Percentiles rank a stretch among this genome's conserved stretches.
These are phyloP conservation scores for Orthosia gracilis DNA, from an alignment of 2,888 invertebrate genomes.

Conservation along the genomic window DNA sequence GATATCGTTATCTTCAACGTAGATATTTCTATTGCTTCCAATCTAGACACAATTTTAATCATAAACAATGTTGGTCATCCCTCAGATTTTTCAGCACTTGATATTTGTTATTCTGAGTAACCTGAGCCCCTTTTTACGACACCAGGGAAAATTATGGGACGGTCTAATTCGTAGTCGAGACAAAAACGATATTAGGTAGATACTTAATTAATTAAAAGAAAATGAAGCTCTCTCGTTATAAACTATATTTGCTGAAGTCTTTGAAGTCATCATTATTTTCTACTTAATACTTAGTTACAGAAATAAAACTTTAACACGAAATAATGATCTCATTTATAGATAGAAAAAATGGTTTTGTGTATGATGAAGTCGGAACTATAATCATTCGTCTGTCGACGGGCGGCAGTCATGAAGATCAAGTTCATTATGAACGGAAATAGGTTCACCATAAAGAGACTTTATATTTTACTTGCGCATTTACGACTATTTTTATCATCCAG, in stretches of 20 bases:
- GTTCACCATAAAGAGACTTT: constrained; percentile 22
- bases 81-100: constrained; percentile 5
- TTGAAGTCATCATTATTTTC: constrained; percentile 33
- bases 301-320: constrained; percentile 25
- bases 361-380: constrained; percentile 18
- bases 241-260: constrained; percentile 20
- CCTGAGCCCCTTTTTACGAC: constrained; percentile 29
- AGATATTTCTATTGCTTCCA: constrained; percentile 30
- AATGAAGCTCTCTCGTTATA: constrained; percentile 30
- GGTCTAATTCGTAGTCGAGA: constrained; percentile 5
- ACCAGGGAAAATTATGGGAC: constrained; percentile 13
- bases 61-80: constrained; percentile 4
- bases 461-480: constrained; percentile 43
- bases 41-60: constrained; percentile 18
- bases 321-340: constrained; percentile 47
- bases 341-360: constrained; percentile 22
- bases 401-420: constrained; percentile 35
- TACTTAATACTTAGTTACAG: constrained; percentile 22
- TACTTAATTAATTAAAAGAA: constrained; percentile 32
- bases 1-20: constrained; percentile 50
- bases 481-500: constrained; percentile 46
- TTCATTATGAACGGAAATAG: constrained; percentile 32
- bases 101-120: constrained; percentile 27
- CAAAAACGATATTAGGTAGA: constrained; percentile 1
- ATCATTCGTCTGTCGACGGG: constrained; percentile 10